Evolutionary conservation across 2,797 vertebrate genomes (phyloP).

Genomic region (Periparus ater): DNA sequence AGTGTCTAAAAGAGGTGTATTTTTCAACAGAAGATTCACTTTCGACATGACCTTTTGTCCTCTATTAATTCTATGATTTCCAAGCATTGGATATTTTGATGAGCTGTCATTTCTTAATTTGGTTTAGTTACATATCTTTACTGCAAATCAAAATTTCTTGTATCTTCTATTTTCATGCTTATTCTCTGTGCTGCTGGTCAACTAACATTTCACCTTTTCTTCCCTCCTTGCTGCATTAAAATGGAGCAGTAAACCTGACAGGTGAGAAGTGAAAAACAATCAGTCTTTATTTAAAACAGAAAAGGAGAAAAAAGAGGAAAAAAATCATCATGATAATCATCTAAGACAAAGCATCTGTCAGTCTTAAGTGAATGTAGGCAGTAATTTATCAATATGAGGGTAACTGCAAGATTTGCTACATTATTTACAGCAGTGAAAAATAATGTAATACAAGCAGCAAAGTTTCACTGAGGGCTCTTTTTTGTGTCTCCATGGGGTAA

Average conservation of each 20-base stretch:
- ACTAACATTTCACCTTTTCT: conserved; percentile 84
- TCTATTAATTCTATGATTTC: conserved; percentile 30
- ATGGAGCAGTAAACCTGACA: conserved; percentile 99
- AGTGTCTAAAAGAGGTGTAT: conserved; percentile 54
- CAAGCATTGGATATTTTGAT: conserved; percentile 40
- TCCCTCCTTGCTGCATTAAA: conserved; percentile 85
- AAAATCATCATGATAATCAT: neutral
- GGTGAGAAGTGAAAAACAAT: conserved; percentile 85
- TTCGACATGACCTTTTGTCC: neutral
- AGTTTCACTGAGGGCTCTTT: neutral
- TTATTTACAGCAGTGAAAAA: neutral
- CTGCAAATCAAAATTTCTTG: conserved; percentile 30
- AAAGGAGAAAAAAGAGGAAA: neutral
- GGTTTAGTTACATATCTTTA: conserved; percentile 31
- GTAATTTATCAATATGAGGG: neutral
- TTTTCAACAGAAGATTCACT: conserved; percentile 14
- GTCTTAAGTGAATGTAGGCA: neutral
- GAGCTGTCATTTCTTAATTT: conserved; percentile 49
- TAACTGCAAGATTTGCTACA: neutral
- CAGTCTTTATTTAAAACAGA: neutral
- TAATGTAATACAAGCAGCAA: neutral
- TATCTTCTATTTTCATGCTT: conserved; percentile 60
- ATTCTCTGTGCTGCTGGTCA: conserved; percentile 67
- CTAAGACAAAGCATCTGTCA: neutral
- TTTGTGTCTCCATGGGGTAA: neutral